Evolutionary conservation across 2,888 invertebrate genomes (phyloP).

Genomic region (Meta bourneti): DNA sequence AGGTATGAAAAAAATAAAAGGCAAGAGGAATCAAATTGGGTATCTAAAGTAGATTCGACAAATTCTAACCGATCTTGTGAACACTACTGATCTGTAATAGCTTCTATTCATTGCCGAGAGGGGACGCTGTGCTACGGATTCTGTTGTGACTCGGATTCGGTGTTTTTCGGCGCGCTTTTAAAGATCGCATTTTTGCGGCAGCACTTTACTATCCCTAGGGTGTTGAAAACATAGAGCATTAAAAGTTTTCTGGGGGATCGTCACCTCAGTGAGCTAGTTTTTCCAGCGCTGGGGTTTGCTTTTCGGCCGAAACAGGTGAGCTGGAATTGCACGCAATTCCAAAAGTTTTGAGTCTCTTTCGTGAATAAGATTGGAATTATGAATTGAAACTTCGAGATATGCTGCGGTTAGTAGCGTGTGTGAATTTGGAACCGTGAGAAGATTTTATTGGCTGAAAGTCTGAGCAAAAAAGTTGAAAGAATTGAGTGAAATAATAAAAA

Average conservation of each 20-base stretch:
- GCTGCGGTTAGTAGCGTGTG: no score
- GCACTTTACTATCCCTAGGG: slow-evolving; percentile 69
- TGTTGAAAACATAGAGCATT: slow-evolving; percentile 56
- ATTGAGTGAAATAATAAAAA: no score
- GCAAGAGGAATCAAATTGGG: slow-evolving; percentile 4
- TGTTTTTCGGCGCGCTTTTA: slow-evolving; percentile 63
- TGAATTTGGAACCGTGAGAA: no score
- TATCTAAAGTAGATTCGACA: slow-evolving; percentile 30
- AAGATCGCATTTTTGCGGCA: slow-evolving; percentile 65
- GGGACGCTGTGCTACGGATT: slow-evolving; percentile 65
- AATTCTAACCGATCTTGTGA: slow-evolving; percentile 4
- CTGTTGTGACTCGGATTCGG: slow-evolving; percentile 1
- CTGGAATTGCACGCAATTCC: neutral
- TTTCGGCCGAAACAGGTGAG: slow-evolving; percentile 29
- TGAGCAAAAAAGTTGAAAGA: no score
- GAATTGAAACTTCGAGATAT: no score
- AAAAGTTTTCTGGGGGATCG: slow-evolving; percentile 67
- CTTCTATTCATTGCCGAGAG: slow-evolving; percentile 48
- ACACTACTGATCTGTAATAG: slow-evolving; percentile 20
- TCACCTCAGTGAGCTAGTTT: slow-evolving; percentile 68
- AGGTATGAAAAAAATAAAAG: neutral
- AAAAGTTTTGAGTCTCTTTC: neutral
- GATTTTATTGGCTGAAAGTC: no score
- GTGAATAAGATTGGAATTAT: no score
- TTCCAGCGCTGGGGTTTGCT: slow-evolving; percentile 55